Evolutionary conservation across 1,140 invertebrate genomes (phyloP).

Genomic region (Tetragonula clypearis): DNA sequence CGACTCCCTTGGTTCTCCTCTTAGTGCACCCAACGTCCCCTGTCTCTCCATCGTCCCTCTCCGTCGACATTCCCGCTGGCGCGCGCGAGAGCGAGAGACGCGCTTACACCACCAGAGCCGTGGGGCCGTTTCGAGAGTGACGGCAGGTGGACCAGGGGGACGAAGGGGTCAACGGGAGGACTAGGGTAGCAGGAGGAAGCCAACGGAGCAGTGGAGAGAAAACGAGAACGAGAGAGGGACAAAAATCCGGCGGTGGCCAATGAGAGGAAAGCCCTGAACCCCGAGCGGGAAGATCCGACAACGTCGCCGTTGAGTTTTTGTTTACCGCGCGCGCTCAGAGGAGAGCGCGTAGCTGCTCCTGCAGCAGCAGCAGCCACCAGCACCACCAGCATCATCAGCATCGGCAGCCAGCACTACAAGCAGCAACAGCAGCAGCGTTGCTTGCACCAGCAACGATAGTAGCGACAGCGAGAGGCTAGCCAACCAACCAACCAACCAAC

Average conservation of each 20-base stretch:
- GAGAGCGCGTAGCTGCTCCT: slow-evolving; percentile 59
- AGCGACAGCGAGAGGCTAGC: slow-evolving; percentile 12
- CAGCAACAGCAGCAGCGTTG: slow-evolving; percentile 22
- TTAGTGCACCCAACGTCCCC: slow-evolving; percentile 12
- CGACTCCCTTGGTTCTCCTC: slow-evolving; percentile 15
- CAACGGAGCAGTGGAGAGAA: slow-evolving; percentile 31
- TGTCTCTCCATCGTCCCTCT: background rate
- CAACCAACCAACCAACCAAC: slow-evolving; percentile 30
- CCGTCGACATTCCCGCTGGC: slow-evolving; percentile 23
- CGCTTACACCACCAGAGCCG: slow-evolving; percentile 44
- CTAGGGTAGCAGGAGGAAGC: slow-evolving; percentile 59
- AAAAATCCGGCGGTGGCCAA: slow-evolving; percentile 71
- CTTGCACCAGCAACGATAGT: slow-evolving; percentile 12
- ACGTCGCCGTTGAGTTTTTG: slow-evolving; percentile 76
- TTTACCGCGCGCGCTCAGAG: slow-evolving; percentile 71
- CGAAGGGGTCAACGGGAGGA: background rate
- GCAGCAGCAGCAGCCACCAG: slow-evolving; percentile 50
- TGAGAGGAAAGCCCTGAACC: slow-evolving; percentile 69
- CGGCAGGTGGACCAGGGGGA: slow-evolving; percentile 62
- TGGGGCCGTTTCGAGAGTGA: slow-evolving; percentile 62
- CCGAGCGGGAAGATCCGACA: slow-evolving; percentile 76
- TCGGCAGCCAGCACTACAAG: slow-evolving; percentile 44
- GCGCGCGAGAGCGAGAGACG: slow-evolving; percentile 32
- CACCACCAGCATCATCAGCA: slow-evolving; percentile 44
- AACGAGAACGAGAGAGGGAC: slow-evolving; percentile 30